Evolutionary conservation across 2,113 vertebrate species (phyloP), one percentile per base, ranked within the genome.

Genomic region (Scatophagus argus): DNA sequence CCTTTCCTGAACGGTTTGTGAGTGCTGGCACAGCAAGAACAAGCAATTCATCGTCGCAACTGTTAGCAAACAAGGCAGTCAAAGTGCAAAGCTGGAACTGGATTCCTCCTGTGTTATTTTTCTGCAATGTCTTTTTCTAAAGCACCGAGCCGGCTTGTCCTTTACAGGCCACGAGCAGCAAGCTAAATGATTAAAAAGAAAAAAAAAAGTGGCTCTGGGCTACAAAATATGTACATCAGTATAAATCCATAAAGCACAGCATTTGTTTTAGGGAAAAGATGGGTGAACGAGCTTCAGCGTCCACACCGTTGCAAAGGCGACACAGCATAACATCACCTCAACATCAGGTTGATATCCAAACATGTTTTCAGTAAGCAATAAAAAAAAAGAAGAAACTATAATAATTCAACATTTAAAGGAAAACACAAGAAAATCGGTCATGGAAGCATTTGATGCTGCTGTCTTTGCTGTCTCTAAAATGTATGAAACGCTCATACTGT

Each of bases 11-110:
- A 62, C 73, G 6, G 75, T 80, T 83, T 83, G 82, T 72, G 79
- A 88, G 88, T 63, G 82, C 74, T 90, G 84, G 68, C 81, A 74
- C 62, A 60, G 64, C 36, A 38, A 47, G 58, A 41, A 60, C 31
- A 76, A 69, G 82, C 69, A 38, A 46, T 47, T 68, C 72, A 77
- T n/a, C 70, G 38, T 58, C 31, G 5, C 29, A 38, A 71, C 69
- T 62, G 59, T 80, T 34, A 9, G 74, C 44, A 77, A 38, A 72
- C 6, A 14, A 49, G 75, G 38, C 55, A 81, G 65, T 43, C 66
- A 56, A 25, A 56, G 46, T 41, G 58, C 78, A 77, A 23, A 39
- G 77, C 12, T 70, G 70, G 59, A 76, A 54, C 44, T 54, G 38
- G 69, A 32, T 1, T 2, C 43, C 56, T 61, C 56, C 47, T 25